Base-by-base conservation (phyloP, 2,888 invertebrate genomes). In the Graphium colonna region DNA sequence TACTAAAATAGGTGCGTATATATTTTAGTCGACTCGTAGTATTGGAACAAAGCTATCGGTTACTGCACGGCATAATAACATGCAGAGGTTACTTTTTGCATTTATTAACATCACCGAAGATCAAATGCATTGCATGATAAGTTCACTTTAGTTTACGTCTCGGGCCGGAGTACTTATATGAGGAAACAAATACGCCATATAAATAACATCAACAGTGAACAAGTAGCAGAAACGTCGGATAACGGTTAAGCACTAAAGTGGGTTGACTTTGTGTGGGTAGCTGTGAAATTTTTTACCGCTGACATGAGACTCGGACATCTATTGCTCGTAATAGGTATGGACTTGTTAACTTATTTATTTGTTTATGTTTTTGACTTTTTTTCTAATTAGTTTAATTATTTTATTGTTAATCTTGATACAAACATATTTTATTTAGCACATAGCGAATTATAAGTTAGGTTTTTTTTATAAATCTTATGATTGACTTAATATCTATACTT, bases 1-100 rank as follows among this genome's bases (percentile, higher is more conserved):
- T 38, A 53, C 62, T 60, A 61, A 68, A 68, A 65, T 59, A 60
- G 61, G 58, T 51, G 59, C 60, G 64, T 60, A 66, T 72, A n/a
- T n/a, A n/a, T n/a, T n/a, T n/a, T n/a, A 81, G 79, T 82, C 77
- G 78, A 77, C 75, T 75, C 60, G 56, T 51, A 60, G 57, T 59
- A 55, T 54, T 60, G 59, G 66, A 72, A 72, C 76, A 73, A 74
- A 73, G 73, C 68, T 60, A 68, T 64, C 66, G 66, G 54, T 52
- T 52, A 41, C 26, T 42, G 28, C 43, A 17, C 21, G 43, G 43
- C 48, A 65, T 69, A 69, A 64, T 64, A 62, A 60, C 59, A 60
- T 54, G 46, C 60, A 59, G 61, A 70, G 62, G 62, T 62, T 65
- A 71, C 69, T 73, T 78, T 77, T 79, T 74, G 75, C 69, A 75